Evolutionary conservation across 2,797 vertebrate genomes (phyloP).

Genomic region (Melanotaenia pygmaea): DNA sequence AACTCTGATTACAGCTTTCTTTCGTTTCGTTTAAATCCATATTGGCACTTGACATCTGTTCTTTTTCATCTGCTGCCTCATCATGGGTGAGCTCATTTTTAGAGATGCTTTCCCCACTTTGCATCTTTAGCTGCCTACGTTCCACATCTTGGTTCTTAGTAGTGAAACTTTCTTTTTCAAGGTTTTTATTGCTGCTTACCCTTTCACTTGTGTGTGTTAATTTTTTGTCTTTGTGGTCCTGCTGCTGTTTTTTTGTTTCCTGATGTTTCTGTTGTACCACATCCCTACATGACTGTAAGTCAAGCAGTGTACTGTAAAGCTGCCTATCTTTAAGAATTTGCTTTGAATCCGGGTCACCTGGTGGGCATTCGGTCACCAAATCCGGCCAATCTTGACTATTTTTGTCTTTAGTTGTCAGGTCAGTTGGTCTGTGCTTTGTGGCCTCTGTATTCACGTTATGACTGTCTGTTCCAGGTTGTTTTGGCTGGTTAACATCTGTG

Average conservation of each 20-base stretch:
- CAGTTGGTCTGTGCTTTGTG: conserved; percentile 15
- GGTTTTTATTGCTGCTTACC: neutral
- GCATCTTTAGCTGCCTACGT: neutral
- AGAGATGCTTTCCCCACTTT: conserved; percentile 22
- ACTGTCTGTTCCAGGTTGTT: neutral
- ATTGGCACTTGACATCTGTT: conserved; percentile 21
- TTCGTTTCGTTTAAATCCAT: conserved; percentile 31
- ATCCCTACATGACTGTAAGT: conserved; percentile 9
- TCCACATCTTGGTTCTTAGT: conserved; percentile 18
- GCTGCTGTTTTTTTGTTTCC: conserved; percentile 6
- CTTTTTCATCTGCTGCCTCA: conserved; percentile 25
- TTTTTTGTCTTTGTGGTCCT: conserved; percentile 3
- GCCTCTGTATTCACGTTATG: conserved; percentile 5
- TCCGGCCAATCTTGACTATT: conserved; percentile 7
- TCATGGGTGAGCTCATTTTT: neutral
- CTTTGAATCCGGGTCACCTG: conserved; percentile 6
- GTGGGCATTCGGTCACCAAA: conserved; percentile 5
- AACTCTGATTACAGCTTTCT: conserved; percentile 16
- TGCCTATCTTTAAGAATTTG: conserved; percentile 19
- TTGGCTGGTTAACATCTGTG: conserved; percentile 31
- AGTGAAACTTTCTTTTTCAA: conserved; percentile 19
- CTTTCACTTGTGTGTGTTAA: conserved; percentile 9
- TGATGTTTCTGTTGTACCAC: conserved; percentile 14
- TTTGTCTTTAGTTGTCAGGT: conserved; percentile 2
- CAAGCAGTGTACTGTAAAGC: conserved; percentile 3